Evolutionary conservation across 2,888 invertebrate genomes (phyloP).

Genomic region (Myopa tessellatipennis): DNA sequence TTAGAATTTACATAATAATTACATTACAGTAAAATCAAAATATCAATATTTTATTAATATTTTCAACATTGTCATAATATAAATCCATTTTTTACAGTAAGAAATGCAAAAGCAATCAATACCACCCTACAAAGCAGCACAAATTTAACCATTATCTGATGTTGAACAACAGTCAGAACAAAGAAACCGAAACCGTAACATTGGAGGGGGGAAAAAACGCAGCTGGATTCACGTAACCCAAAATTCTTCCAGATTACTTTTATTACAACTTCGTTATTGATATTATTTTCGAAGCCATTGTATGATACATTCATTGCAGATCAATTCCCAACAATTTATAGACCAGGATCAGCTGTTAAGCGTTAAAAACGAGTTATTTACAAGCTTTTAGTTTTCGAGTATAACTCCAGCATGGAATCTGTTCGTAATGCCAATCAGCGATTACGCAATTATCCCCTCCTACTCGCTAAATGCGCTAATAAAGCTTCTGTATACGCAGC

Average conservation of each 20-base stretch:
- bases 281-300: slow-evolving; percentile 79
- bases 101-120: slow-evolving; percentile 56
- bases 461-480: slow-evolving; percentile 79
- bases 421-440: slow-evolving; percentile 81
- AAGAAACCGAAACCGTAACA: slow-evolving; percentile 52
- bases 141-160: slow-evolving; percentile 41
- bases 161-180: slow-evolving; percentile 53
- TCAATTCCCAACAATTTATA: slow-evolving; percentile 59
- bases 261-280: slow-evolving; percentile 69
- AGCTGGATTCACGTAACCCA: slow-evolving; percentile 75
- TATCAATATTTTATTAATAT: not conserved
- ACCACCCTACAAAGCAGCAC: slow-evolving; percentile 59
- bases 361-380: slow-evolving; percentile 44
- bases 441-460: slow-evolving; percentile 78
- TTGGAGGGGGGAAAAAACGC: slow-evolving; percentile 68
- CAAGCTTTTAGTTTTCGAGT: not conserved
- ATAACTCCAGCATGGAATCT: slow-evolving; percentile 75
- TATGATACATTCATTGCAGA: slow-evolving; percentile 75
- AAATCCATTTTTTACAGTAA: slow-evolving; percentile 43
- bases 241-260: slow-evolving; percentile 71
- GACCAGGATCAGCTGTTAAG: slow-evolving; percentile 52
- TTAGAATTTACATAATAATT: too few relatives aligned
- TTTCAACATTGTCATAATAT: not conserved
- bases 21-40: too few relatives aligned
- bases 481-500: slow-evolving; percentile 80